Evolutionary conservation across 2,113 vertebrate species (phyloP), one percentile per base, ranked within the genome.

Genomic region (Onychostruthus taczanowskii): DNA sequence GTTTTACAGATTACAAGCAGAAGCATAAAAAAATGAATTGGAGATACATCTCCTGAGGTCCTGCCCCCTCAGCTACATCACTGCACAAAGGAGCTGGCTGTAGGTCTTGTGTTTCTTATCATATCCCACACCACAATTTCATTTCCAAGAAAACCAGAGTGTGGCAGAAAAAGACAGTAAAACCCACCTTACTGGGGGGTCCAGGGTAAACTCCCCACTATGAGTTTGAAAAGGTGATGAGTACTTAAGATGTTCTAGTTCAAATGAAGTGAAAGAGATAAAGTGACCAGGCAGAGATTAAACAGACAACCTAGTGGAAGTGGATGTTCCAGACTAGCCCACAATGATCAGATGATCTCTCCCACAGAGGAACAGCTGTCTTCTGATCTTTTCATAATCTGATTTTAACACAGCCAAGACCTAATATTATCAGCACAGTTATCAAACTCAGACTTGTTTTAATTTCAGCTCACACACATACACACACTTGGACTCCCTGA

Each of bases 341-440:
- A 3, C 7, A 16, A 43, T 55, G 49, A 58, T 28, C 41, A 66
- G 26, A 70, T 37, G 43, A 87, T 77, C 50, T 44, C 74, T 90
- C 85, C 44, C 79, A 94, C 67, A 64, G 10, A 83, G 56, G 49
- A 94, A 78, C 76, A 93, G 82, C 72, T 81, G 82, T 52, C 52
- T 91, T 94, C 52, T 88, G 85, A 84, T 91, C 58, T 96, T 72
- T 66, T 67, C 43, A 88, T 75, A 93, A 90, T 80, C 84, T 96
- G 78, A 95, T 83, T 2, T 83, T 77, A 91, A 88, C 0, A 2
- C 35, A 83, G 90, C 47, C 82, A 96, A 90, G 44, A 74, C 30
- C 66, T 66, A 83, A 63, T 28, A 26, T 59, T 90, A 94, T 90
- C 85, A 92, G 46, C 0, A 0, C 30, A 76, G 64, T 90, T 86